Base-by-base conservation (phyloP, 2,113 vertebrate species). In the Paramormyrops kingsleyae region DNA sequence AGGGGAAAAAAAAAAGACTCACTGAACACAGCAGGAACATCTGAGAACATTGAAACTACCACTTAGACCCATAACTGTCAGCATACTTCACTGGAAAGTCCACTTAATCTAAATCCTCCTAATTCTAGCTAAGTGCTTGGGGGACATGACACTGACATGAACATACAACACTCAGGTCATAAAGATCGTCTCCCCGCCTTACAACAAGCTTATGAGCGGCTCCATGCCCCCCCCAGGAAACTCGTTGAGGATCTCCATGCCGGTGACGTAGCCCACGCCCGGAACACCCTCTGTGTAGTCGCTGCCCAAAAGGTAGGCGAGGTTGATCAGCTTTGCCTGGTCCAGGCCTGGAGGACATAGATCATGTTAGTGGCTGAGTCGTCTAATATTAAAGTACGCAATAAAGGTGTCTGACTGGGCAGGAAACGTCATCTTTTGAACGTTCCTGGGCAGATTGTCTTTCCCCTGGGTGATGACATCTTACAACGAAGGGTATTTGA, bases 201-300 rank as follows among this genome's bases (percentile, higher is more conserved):
- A 99, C 98, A 95, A 95, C 0, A 99, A 96, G 87, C 96, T 96
- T 47, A 91, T 83, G 13, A 99, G 97, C 0, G 98, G 97, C 89
- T 99, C 97, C 89, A 98, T 85, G n/a, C 97, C 97, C 4, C 91
- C 94, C 9, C 98, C 98, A 21, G 97, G 97, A 92, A 99, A 99
- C 94, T 99, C 98, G 88, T 99, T 99, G 88, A 99, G 96, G 92
- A 99, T 98, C 93, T 99, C 99, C 98, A 99, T 98, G 0, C 98
- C 98, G 0, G 98, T 98, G 87, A 99, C 97, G 85, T 94, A 97
- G 35, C 99, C 99, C 3, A 99, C 97, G 1, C 97, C 97, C 1
- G 97, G 96, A 80, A 99, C 93, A 0, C 99, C 99, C 88, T 99
- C 98, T 0, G 99, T 98, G 93, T 99, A 99, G 94, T 99, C 99